These are phyloP conservation scores for Zaprionus obscuricornis DNA, from an alignment of 2,888 invertebrate species.

Conservation along the genomic window DNA sequence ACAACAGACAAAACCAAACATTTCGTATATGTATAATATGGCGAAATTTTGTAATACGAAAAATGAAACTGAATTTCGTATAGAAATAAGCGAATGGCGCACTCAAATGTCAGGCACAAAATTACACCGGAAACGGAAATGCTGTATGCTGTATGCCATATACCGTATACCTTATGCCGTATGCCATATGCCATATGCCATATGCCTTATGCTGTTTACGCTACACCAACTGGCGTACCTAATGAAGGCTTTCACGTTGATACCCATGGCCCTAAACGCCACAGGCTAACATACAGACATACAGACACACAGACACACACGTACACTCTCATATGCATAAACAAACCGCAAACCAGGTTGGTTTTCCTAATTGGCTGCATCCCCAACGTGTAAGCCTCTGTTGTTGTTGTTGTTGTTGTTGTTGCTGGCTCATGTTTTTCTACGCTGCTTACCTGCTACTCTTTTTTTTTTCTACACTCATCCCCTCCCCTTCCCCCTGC, in stretches of 20 bases:
- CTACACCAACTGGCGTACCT: constrained; percentile 3
- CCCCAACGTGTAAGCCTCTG: constrained; percentile 17
- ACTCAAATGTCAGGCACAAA: constrained; percentile 34
- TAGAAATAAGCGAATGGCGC: constrained; percentile 27
- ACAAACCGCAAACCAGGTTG: constrained; percentile 48
- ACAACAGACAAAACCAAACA: constrained; percentile 36
- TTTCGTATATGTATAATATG: too few species aligned
- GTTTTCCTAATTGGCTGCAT: constrained; percentile 52
- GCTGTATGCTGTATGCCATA: too few species aligned
- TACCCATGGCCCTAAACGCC: constrained; percentile 10
- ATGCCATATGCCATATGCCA: too few species aligned
- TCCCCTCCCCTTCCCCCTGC: too few species aligned
- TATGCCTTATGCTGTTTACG: too few species aligned
- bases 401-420: too few species aligned
- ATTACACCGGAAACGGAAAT: constrained; percentile 49
- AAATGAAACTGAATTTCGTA: constrained; percentile 15
- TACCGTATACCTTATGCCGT: too few species aligned
- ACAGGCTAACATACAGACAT: constrained; percentile 12
- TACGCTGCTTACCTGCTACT: neutral
- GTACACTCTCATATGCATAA: constrained; percentile 25
- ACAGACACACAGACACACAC: constrained; percentile 1
- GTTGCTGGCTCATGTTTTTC: constrained; percentile 16
- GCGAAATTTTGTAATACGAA: too few species aligned
- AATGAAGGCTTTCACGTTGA: constrained; percentile 24
- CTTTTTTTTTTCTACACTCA: too few species aligned